These are phyloP conservation scores for Poeciliopsis turneri DNA, from an alignment of 2,797 vertebrate species.

Conservation along the genomic window DNA sequence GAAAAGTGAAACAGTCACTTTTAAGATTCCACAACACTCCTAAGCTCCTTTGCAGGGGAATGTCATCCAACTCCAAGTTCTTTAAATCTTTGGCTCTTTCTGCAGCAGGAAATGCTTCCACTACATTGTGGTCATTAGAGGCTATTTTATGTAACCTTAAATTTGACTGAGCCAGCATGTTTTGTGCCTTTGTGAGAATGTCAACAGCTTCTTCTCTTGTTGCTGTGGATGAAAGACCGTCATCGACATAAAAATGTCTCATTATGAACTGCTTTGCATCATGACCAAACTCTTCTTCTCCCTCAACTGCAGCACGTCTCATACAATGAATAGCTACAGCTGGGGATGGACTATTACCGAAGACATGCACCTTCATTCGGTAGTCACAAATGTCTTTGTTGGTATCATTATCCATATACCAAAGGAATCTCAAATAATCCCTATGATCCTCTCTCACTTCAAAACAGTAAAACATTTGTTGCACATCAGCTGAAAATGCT, in stretches of 20 bases:
- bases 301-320: background rate
- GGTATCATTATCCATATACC: background rate
- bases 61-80: too few relatives aligned
- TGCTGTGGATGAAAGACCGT: background rate
- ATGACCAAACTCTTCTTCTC: background rate
- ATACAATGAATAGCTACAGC: background rate
- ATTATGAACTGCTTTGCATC: background rate
- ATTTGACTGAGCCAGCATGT: background rate
- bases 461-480: conserved; percentile 1
- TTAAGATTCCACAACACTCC: too few relatives aligned
- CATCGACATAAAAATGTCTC: background rate
- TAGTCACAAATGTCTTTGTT: background rate
- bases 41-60: too few relatives aligned
- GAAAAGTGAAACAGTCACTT: too few relatives aligned
- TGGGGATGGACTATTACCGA: background rate
- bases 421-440: conserved; percentile 12
- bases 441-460: conserved; percentile 7
- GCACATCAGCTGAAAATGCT: background rate
- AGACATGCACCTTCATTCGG: background rate
- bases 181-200: background rate
- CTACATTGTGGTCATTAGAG: background rate
- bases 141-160: background rate
- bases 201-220: background rate
- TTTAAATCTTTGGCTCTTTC: background rate
- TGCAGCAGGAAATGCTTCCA: background rate